phyloP scores from a whole-genome alignment of 2,888 invertebrate genomes.

The Caradrina kadenii region DNA sequence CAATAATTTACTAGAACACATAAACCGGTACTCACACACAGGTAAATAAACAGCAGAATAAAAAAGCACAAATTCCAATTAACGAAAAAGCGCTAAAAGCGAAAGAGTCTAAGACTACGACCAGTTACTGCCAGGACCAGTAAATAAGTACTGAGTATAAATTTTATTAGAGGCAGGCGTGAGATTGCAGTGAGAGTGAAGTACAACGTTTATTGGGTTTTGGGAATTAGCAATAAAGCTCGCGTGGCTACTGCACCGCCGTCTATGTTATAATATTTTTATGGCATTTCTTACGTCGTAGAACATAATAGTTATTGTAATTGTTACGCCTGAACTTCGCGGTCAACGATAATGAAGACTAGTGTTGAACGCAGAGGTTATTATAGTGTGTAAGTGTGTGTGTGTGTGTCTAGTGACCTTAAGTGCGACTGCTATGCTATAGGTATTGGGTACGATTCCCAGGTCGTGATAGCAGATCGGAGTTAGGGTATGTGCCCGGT shows the following conservation, averaged over 20 bases:
- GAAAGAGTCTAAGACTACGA: conserved; percentile 33
- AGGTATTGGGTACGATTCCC: too few species aligned
- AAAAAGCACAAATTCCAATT: conserved; percentile 31
- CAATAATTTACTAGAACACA: background rate
- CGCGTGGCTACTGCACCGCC: conserved; percentile 45
- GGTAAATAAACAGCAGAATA: background rate
- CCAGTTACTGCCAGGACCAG: conserved; percentile 40
- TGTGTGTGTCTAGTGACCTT: too few species aligned
- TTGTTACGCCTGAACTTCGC: too few species aligned
- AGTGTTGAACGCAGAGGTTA: too few species aligned
- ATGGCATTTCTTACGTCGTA: conserved; percentile 3
- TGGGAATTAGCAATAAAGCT: conserved; percentile 80
- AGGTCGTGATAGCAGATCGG: too few species aligned
- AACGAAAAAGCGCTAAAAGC: conserved; percentile 41
- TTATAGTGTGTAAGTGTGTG: too few species aligned
- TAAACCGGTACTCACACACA: background rate
- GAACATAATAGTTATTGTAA: background rate
- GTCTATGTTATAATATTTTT: conserved; percentile 57
- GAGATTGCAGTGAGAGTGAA: conserved; percentile 73
- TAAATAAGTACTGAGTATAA: conserved; percentile 54
- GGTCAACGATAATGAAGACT: too few species aligned
- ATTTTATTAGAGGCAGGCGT: conserved; percentile 54
- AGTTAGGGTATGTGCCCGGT: too few species aligned
- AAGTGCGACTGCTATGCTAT: too few species aligned
- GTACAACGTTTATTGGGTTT: conserved; percentile 78